Evolutionary conservation across 2,888 invertebrate species (phyloP).

Genomic region (Trachelus stipa): DNA sequence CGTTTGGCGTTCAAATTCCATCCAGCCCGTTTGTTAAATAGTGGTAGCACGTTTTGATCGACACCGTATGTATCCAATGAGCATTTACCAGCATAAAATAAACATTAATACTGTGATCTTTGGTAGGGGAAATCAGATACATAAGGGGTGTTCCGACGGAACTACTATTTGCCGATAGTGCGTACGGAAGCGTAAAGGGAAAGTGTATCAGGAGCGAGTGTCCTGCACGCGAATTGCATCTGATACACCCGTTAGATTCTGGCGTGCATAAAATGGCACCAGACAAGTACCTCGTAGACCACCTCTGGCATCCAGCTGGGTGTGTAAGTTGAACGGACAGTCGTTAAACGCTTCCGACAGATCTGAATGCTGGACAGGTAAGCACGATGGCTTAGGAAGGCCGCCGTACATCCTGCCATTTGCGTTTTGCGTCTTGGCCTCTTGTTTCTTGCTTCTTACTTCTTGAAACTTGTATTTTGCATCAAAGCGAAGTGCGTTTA

Average conservation of each 20-base stretch:
- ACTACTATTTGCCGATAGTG: too few relatives aligned
- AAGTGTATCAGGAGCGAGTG: too few relatives aligned
- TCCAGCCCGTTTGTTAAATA: too few relatives aligned
- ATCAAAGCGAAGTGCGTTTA: neutral
- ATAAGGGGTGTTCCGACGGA: too few relatives aligned
- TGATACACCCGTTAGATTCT: slow-evolving; percentile 40
- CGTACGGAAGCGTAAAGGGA: too few relatives aligned
- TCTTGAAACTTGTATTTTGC: neutral
- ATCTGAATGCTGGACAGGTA: slow-evolving; percentile 31
- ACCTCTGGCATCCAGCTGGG: slow-evolving; percentile 33
- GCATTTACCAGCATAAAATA: too few relatives aligned
- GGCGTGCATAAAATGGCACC: slow-evolving; percentile 36
- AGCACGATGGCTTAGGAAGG: slow-evolving; percentile 18
- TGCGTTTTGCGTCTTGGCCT: neutral
- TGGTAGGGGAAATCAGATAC: too few relatives aligned
- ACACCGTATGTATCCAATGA: too few relatives aligned
- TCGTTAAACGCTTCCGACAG: slow-evolving; percentile 46
- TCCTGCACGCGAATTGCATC: slow-evolving; percentile 4
- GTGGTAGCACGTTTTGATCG: too few relatives aligned
- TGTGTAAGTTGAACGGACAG: slow-evolving; percentile 38
- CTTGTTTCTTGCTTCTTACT: neutral
- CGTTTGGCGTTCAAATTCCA: too few relatives aligned
- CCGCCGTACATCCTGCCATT: neutral
- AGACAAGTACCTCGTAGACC: slow-evolving; percentile 32
- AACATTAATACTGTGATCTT: too few relatives aligned